Conservation (phyloP, 2,113 vertebrate species). For the Boleophthalmus pectinirostris region DNA sequence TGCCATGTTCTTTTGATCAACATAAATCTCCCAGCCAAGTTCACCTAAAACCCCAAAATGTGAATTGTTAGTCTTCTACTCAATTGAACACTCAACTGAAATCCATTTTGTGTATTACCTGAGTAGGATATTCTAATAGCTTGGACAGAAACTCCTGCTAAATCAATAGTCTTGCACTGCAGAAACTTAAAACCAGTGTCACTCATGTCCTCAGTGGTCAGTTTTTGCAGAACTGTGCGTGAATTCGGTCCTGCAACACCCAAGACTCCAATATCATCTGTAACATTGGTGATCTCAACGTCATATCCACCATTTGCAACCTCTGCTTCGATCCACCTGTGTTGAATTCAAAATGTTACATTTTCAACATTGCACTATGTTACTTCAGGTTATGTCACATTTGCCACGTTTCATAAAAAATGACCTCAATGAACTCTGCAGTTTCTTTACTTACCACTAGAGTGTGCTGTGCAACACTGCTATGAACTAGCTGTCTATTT, state of each 20-base stretch:
- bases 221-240: slow-evolving; percentile 88
- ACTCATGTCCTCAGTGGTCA: slow-evolving; percentile 88
- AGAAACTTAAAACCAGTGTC: slow-evolving; percentile 88
- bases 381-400: background rate
- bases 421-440: background rate
- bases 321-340: slow-evolving; percentile 90
- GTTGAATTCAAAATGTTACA: background rate
- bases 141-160: slow-evolving; percentile 80
- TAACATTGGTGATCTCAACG: slow-evolving; percentile 86
- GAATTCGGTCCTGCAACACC: slow-evolving; percentile 88
- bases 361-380: background rate
- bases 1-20: slow-evolving; percentile 81
- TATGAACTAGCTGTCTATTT: background rate
- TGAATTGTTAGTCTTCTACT: background rate
- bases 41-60: slow-evolving; percentile 79
- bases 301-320: slow-evolving; percentile 75
- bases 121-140: slow-evolving; percentile 97
- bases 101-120: slow-evolving; percentile 71
- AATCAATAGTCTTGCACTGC: slow-evolving; percentile 81
- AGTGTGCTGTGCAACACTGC: slow-evolving; percentile 15
- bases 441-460: slow-evolving; percentile 20
- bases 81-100: background rate
- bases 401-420: background rate
- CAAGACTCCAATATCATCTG: slow-evolving; percentile 89
- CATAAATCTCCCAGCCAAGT: slow-evolving; percentile 96